Percentiles rank a stretch among this genome's conserved stretches.
Conservation (phyloP, 2,888 invertebrate species). For the Drosophila demipolita region DNA sequence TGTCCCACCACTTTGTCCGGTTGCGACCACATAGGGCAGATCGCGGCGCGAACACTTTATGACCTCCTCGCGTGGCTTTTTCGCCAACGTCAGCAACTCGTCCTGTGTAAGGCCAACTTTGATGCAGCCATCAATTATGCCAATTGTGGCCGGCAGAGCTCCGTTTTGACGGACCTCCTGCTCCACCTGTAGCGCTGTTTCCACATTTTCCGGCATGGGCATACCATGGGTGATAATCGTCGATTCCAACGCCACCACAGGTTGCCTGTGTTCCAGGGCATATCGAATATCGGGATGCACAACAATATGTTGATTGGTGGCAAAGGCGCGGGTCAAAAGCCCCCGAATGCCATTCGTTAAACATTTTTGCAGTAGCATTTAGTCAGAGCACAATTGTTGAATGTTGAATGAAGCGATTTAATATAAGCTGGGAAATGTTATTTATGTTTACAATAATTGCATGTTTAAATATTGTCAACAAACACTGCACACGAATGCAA, state of each 20-base stretch:
- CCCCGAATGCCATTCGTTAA: conserved; percentile 7
- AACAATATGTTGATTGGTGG: conserved; percentile 73
- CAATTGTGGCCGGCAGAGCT: conserved; percentile 96
- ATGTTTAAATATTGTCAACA: conserved; percentile 5
- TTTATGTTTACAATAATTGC: not conserved
- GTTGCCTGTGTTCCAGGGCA: conserved; percentile 88
- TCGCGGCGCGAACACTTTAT: conserved; percentile 96
- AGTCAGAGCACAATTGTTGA: not conserved
- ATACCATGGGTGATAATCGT: conserved; percentile 99
- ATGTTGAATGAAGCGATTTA: not conserved
- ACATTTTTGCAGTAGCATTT: conserved; percentile 41
- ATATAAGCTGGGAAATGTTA: not conserved
- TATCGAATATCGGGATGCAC: conserved; percentile 88
- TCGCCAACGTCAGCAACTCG: conserved; percentile 89
- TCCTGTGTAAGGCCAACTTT: conserved; percentile 90
- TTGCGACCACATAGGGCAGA: conserved; percentile 91
- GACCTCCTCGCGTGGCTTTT: conserved; percentile 71
- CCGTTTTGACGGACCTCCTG: conserved; percentile 91
- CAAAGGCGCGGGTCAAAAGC: conserved; percentile 12
- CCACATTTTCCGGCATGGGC: conserved; percentile 96
- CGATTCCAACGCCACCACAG: conserved; percentile 97
- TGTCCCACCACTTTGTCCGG: conserved; percentile 93
- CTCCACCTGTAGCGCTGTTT: conserved; percentile 92
- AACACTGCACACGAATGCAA: not conserved
- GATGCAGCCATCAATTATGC: conserved; percentile 92